A percentile compares a stretch with the other conserved stretches of the same genome.
Conservation (phyloP, 1,140 invertebrate species). For the Hypsibius dujardini region DNA sequence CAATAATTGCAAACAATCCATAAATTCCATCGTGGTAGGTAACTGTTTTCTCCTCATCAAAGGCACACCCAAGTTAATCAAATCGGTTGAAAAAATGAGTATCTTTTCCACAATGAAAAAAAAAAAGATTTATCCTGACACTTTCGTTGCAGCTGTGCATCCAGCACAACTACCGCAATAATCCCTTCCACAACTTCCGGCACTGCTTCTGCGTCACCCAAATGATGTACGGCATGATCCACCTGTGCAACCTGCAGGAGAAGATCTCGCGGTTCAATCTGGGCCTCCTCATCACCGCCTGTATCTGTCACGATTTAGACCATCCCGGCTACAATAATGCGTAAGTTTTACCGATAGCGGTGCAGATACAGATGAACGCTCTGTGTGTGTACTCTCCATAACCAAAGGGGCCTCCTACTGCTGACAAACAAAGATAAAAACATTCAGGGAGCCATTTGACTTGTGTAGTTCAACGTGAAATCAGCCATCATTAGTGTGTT, state of each 20-base stretch:
- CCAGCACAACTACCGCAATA: conserved; percentile 72
- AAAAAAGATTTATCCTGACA: too few species aligned
- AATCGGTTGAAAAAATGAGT: too few species aligned
- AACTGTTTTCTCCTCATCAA: too few species aligned
- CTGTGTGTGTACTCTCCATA: neutral
- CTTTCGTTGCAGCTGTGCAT: conserved; percentile 33
- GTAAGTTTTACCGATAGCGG: conserved; percentile 25
- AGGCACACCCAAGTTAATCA: too few species aligned
- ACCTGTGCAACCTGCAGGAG: conserved; percentile 41
- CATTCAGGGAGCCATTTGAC: too few species aligned
- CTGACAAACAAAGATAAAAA: too few species aligned
- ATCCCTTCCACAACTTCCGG: conserved; percentile 73
- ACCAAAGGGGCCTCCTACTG: too few species aligned
- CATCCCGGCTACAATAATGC: conserved; percentile 38
- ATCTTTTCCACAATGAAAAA: too few species aligned
- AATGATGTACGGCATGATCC: conserved; percentile 51
- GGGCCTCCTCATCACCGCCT: conserved; percentile 57
- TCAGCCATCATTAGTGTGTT: too few species aligned
- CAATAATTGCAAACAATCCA: too few species aligned
- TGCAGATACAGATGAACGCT: neutral
- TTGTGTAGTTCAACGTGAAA: too few species aligned
- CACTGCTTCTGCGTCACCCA: conserved; percentile 75
- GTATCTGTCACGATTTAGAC: conserved; percentile 47
- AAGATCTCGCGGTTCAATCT: conserved; percentile 55
- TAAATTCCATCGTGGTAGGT: too few species aligned